Conservation (phyloP, 2,888 invertebrate species). For the Choristoneura rosaceana region DNA sequence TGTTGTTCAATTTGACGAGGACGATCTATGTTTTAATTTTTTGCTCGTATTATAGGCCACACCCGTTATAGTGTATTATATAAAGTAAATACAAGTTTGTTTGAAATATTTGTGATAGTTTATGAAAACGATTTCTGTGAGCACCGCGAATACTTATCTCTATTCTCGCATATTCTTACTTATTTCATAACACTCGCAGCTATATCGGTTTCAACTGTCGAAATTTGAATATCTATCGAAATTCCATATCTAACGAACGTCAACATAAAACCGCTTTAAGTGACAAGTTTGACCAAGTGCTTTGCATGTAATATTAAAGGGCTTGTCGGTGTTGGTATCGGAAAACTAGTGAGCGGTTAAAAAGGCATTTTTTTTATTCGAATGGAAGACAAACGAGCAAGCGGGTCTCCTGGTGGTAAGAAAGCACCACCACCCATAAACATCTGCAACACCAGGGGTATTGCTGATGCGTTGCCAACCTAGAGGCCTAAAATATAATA, state of each 20-base stretch:
- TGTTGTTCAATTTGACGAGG: too few relatives aligned
- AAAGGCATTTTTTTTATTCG: neutral
- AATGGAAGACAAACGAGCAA: too few relatives aligned
- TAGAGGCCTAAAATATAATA: too few relatives aligned
- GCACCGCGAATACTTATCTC: neutral
- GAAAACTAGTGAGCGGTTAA: neutral
- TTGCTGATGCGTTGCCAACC: too few relatives aligned
- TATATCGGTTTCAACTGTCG: constrained; percentile 28
- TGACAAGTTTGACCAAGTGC: constrained; percentile 33
- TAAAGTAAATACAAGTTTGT: too few relatives aligned
- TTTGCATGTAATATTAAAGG: neutral
- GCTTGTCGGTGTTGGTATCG: constrained; percentile 5
- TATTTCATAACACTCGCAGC: constrained; percentile 16
- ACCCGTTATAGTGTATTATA: too few relatives aligned
- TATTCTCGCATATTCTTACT: neutral
- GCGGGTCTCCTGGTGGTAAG: too few relatives aligned
- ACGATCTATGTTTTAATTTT: too few relatives aligned
- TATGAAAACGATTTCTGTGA: neutral
- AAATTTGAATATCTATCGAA: constrained; percentile 31
- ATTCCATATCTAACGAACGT: constrained; percentile 34
- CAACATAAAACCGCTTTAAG: constrained; percentile 25
- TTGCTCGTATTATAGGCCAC: too few relatives aligned
- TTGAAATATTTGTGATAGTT: neutral
- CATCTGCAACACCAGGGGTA: too few relatives aligned
- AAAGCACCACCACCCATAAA: too few relatives aligned